Percentiles rank a stretch among this genome's conserved stretches.
phyloP scores from a whole-genome alignment of 2,113 vertebrate species.

The Furnarius figulus region DNA sequence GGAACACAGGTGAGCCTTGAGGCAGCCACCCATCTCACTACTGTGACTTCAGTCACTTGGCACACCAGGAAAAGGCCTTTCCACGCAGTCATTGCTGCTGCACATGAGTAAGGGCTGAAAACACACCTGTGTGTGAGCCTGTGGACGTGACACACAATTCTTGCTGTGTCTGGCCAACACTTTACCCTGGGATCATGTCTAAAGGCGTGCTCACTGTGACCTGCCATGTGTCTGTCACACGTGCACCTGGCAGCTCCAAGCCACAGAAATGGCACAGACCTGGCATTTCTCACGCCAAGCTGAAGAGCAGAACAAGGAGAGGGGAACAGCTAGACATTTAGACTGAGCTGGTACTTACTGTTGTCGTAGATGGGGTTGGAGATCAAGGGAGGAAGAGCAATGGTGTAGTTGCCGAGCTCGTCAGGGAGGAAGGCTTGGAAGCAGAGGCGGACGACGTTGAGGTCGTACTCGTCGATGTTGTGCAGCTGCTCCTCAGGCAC shows the following conservation, averaged over 20 bases:
- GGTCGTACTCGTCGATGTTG: conserved; percentile 92
- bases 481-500: conserved; percentile 90
- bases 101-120: not conserved
- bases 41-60: not conserved
- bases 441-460: conserved; percentile 96
- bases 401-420: conserved; percentile 82
- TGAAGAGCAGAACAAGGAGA: not conserved
- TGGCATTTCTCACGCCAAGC: not conserved
- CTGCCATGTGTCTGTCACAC: not conserved
- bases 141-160: accelerated
- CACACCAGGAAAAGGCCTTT: accelerated
- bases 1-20: not conserved
- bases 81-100: not conserved
- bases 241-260: not conserved
- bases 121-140: accelerated
- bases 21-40: not conserved
- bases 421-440: conserved; percentile 94
- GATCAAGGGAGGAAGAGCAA: conserved; percentile 83
- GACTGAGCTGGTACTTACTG: conserved; percentile 81
- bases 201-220: not conserved
- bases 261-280: not conserved
- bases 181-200: not conserved
- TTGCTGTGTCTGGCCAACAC: not conserved
- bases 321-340: not conserved
- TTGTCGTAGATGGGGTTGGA: conserved; percentile 99